A percentile compares a stretch with the other conserved stretches of the same genome.
phyloP scores from a whole-genome alignment of 2,888 invertebrate species.

The Thelaira solivaga region DNA sequence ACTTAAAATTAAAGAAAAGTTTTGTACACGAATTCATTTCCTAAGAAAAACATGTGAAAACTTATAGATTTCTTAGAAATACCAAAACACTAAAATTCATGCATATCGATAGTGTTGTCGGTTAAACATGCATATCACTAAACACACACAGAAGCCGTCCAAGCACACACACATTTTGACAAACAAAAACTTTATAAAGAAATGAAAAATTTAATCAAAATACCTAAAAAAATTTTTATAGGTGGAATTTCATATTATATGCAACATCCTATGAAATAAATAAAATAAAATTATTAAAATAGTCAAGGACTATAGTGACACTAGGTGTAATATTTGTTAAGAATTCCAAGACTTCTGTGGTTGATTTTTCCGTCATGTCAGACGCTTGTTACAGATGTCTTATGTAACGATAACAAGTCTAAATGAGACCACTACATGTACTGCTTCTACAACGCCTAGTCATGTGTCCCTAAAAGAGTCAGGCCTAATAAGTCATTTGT shows the following conservation, averaged over 20 bases:
- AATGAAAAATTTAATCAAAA: conserved; percentile 37
- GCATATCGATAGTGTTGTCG: conserved; percentile 21
- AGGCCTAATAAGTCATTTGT: no score
- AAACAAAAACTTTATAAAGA: conserved; percentile 6
- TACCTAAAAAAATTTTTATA: neutral
- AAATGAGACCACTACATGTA: no score
- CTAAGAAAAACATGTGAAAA: neutral
- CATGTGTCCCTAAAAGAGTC: no score
- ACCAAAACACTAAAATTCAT: neutral
- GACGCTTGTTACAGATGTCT: no score
- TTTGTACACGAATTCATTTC: neutral
- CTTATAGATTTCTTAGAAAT: conserved; percentile 38
- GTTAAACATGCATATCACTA: conserved; percentile 45
- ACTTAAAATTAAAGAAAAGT: conserved; percentile 22
- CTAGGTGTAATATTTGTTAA: no score
- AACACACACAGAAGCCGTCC: neutral
- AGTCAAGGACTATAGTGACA: no score
- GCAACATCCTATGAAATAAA: no score
- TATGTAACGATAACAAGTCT: no score
- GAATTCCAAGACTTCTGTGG: no score
- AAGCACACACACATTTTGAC: neutral
- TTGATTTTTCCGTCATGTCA: no score
- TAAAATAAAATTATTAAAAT: no score
- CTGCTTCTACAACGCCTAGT: no score
- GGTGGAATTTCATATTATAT: neutral